Evolutionary conservation across 2,113 vertebrate species (phyloP).

Genomic region (Hiodon alosoides): DNA sequence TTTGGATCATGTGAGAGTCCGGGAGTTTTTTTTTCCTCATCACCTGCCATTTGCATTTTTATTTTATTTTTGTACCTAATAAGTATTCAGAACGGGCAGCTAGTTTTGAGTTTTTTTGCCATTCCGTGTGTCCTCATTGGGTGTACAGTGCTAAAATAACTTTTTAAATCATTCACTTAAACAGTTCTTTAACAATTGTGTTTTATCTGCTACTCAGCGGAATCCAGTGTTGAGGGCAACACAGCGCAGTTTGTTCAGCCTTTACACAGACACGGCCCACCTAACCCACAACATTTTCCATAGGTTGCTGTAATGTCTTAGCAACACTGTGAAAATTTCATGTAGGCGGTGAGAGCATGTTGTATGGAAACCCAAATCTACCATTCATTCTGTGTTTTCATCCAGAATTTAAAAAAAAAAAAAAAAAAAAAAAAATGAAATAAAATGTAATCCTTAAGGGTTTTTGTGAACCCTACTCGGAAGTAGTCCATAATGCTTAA

Average conservation of each 20-base stretch:
- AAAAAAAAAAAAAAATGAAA: not conserved
- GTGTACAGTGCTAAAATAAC: constrained; percentile 1
- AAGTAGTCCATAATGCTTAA: constrained; percentile 7
- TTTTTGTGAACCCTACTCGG: constrained; percentile 13
- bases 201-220: not conserved
- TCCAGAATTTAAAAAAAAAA: constrained; percentile 3
- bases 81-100: constrained; percentile 51
- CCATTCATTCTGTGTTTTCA: constrained; percentile 34
- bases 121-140: constrained; percentile 24
- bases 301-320: constrained; percentile 5
- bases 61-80: constrained; percentile 31
- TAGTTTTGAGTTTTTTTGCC: constrained; percentile 44
- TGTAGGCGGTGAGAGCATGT: constrained; percentile 35
- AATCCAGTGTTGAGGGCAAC: not conserved
- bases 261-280: not conserved
- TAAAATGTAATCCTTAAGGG: not conserved
- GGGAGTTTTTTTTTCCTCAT: not conserved
- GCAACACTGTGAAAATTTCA: constrained; percentile 18
- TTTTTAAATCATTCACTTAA: not conserved
- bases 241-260: constrained; percentile 9
- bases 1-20: not conserved
- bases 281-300: constrained; percentile 9
- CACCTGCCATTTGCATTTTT: not conserved
- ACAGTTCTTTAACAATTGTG: not conserved
- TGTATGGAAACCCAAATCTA: constrained; percentile 36